Base-by-base conservation (phyloP, 2,797 vertebrate genomes). In the Gobio occitaniae region DNA sequence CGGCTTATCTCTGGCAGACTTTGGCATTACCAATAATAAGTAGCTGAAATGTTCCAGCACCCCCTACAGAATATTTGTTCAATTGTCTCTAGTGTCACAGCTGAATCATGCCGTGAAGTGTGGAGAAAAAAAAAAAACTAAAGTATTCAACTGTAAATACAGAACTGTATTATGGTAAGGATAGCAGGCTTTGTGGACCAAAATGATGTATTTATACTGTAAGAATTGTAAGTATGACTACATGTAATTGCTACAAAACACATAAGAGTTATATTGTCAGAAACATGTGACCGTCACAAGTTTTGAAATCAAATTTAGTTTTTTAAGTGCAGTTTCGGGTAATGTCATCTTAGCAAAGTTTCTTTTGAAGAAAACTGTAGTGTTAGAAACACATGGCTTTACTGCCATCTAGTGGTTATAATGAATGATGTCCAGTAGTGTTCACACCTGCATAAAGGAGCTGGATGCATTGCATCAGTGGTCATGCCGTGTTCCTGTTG, bases 1-100 rank as follows among this genome's bases (percentile, higher is more conserved):
- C 6, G 54, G 92, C 93, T 93, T 95, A 95, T 95, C 93, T 61
- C 87, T 90, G 89, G 91, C 90, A 92, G 91, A 93, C 92, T 93
- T 91, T 92, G 92, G 88, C 90, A 91, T 88, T 77, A 84, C 82
- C 84, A 87, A 78, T 78, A 82, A 84, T 21, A 78, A 84, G 84
- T 79, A 84, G 68, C 74, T 84, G 6, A 44, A 80, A 79, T 86
- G 25, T 32, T 80, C 52, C 66, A 82, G 52, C 54, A 41, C 16
- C 78, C 9, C 48, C 48, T 36, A 25, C 25, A 61, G 52, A 59
- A 54, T 59, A 72, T 54, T 3, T 38, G 13, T 70, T 56, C 36
- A 81, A 7, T 21, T 13, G 21, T 13, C 2, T 29, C 9, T 61
- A 59, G 59, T 4, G 16, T 66, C 38, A 11, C 17, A 38, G 15